Evolutionary conservation across 1,140 invertebrate species (phyloP).

Genomic region (Oreohelix idahoensis): DNA sequence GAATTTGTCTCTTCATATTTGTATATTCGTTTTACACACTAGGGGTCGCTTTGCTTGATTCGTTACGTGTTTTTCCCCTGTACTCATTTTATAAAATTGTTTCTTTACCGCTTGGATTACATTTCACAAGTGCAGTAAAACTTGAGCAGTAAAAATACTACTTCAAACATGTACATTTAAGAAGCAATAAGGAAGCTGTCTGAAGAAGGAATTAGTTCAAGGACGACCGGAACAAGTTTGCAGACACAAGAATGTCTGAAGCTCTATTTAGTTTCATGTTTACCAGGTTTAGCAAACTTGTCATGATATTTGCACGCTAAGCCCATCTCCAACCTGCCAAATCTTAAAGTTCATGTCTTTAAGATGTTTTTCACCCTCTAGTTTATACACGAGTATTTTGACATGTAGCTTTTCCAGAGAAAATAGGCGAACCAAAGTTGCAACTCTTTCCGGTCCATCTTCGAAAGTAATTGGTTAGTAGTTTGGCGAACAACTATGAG

Average conservation of each 20-base stretch:
- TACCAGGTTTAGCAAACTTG: neutral
- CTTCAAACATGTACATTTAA: no score
- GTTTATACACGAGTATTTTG: neutral
- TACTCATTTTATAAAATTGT: no score
- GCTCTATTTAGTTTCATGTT: neutral
- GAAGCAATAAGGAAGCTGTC: no score
- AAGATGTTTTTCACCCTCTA: neutral
- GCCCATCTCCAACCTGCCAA: neutral
- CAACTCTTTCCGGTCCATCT: conserved; percentile 3
- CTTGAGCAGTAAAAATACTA: no score
- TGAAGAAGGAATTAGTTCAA: no score
- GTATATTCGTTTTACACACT: no score
- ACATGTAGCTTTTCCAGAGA: neutral
- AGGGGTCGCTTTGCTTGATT: no score
- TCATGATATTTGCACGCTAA: conserved; percentile 4
- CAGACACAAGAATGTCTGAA: neutral
- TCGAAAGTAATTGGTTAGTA: neutral
- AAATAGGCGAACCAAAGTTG: neutral
- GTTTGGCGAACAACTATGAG: no score
- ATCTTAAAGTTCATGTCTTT: neutral
- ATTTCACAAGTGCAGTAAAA: no score
- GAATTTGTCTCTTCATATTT: no score
- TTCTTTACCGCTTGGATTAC: no score
- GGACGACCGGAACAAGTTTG: neutral
- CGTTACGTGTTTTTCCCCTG: no score